Conservation (phyloP, 2,888 invertebrate species). For the Eupithecia subfuscata region DNA sequence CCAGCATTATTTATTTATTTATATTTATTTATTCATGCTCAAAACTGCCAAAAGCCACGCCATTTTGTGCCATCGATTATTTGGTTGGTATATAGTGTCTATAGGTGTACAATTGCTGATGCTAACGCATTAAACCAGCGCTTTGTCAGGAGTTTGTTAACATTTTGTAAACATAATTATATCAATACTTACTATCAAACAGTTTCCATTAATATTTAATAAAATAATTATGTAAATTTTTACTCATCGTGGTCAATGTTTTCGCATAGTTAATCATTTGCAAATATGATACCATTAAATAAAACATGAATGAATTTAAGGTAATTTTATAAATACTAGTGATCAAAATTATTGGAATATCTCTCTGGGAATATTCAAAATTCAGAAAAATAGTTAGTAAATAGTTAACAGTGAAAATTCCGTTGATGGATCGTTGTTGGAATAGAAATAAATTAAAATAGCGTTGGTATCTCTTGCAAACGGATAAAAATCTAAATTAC, state of each 20-base stretch:
- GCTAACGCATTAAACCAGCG: too few relatives aligned
- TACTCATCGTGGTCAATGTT: not conserved
- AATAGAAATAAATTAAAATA: not conserved
- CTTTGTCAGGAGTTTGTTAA: too few relatives aligned
- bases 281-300: not conserved
- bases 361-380: not conserved
- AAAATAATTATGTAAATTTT: not conserved
- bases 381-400: not conserved
- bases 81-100: not conserved
- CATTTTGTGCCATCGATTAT: slow-evolving; percentile 7
- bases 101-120: too few relatives aligned
- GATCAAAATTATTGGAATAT: too few relatives aligned
- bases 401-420: not conserved
- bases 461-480: not conserved
- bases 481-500: too few relatives aligned
- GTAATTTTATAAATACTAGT: not conserved
- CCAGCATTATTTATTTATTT: too few relatives aligned
- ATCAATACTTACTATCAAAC: not conserved
- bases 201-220: not conserved
- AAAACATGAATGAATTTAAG: not conserved
- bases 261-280: not conserved
- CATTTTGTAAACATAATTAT: too few relatives aligned
- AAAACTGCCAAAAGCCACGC: slow-evolving; percentile 36
- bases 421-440: too few relatives aligned
- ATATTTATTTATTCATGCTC: slow-evolving; percentile 49